Evolutionary conservation across 2,888 invertebrate genomes (phyloP).

Genomic region (Anagyrus pseudococci): DNA sequence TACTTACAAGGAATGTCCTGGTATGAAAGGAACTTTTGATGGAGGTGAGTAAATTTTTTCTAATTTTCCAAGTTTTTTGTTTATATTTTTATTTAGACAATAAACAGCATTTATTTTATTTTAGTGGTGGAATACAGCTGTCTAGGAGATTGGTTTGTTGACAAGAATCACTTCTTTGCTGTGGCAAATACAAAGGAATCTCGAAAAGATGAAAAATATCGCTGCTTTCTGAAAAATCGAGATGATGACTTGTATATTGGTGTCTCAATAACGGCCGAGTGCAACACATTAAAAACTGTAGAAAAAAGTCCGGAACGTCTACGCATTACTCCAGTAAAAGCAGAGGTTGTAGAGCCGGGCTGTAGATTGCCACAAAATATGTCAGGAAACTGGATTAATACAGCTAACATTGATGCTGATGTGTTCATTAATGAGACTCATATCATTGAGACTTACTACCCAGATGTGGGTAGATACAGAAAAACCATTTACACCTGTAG

Average conservation of each 20-base stretch:
- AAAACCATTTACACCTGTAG: slow-evolving; percentile 93
- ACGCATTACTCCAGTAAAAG: slow-evolving; percentile 84
- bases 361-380: slow-evolving; percentile 94
- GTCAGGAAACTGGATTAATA: slow-evolving; percentile 95
- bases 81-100: no score
- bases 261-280: slow-evolving; percentile 92
- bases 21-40: slow-evolving; percentile 89
- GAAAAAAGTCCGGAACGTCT: slow-evolving; percentile 93
- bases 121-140: slow-evolving; percentile 89
- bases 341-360: slow-evolving; percentile 88
- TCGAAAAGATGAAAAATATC: slow-evolving; percentile 91
- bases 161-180: slow-evolving; percentile 95
- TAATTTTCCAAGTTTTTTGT: slow-evolving; percentile 1
- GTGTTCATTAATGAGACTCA: slow-evolving; percentile 94
- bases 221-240: slow-evolving; percentile 92
- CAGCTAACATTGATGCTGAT: slow-evolving; percentile 95
- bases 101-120: slow-evolving; percentile 1
- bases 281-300: slow-evolving; percentile 89
- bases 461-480: slow-evolving; percentile 87
- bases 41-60: slow-evolving; percentile 66
- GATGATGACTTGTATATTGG: slow-evolving; percentile 93
- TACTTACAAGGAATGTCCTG: slow-evolving; percentile 87
- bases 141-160: slow-evolving; percentile 93
- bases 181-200: slow-evolving; percentile 97
- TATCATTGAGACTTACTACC: slow-evolving; percentile 93